A percentile compares a stretch with the other conserved stretches of the same genome.
Evolutionary conservation across 2,113 vertebrate genomes (phyloP).

Genomic region (Leptobrachium leishanense): DNA sequence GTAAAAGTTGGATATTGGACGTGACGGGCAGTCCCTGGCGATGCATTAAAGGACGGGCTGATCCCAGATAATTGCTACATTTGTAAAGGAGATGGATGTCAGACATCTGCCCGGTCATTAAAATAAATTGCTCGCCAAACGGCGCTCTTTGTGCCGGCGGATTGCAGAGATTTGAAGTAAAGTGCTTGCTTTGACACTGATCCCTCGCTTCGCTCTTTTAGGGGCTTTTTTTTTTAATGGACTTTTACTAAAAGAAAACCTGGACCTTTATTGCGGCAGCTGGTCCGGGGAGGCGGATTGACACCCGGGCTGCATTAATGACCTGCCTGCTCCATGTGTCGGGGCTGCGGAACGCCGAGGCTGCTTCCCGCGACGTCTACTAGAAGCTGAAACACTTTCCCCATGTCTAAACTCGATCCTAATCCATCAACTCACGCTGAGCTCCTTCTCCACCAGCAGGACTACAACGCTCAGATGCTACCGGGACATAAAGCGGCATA

Average conservation of each 20-base stretch:
- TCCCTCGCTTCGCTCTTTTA: neutral
- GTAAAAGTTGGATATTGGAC: too few species aligned
- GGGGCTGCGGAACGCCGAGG: too few species aligned
- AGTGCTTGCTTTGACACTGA: constrained; percentile 17
- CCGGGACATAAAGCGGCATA: too few species aligned
- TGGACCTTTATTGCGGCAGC: too few species aligned
- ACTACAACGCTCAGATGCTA: too few species aligned
- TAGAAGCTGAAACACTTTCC: too few species aligned
- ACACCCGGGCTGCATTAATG: neutral
- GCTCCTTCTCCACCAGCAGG: too few species aligned
- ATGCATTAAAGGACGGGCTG: neutral
- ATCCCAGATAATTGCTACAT: constrained; percentile 25
- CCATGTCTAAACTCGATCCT: too few species aligned
- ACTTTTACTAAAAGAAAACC: neutral
- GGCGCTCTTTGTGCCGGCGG: constrained; percentile 6
- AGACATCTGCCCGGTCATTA: constrained; percentile 41
- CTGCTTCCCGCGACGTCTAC: too few species aligned
- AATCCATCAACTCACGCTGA: too few species aligned
- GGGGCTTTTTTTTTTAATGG: neutral
- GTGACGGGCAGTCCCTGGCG: too few species aligned
- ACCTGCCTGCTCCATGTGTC: neutral
- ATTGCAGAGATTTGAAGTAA: constrained; percentile 16
- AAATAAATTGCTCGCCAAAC: neutral
- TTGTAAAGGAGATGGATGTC: constrained; percentile 26
- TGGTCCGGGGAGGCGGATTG: neutral